Conservation (phyloP, 2,888 invertebrate species). For the Euclidia mi region DNA sequence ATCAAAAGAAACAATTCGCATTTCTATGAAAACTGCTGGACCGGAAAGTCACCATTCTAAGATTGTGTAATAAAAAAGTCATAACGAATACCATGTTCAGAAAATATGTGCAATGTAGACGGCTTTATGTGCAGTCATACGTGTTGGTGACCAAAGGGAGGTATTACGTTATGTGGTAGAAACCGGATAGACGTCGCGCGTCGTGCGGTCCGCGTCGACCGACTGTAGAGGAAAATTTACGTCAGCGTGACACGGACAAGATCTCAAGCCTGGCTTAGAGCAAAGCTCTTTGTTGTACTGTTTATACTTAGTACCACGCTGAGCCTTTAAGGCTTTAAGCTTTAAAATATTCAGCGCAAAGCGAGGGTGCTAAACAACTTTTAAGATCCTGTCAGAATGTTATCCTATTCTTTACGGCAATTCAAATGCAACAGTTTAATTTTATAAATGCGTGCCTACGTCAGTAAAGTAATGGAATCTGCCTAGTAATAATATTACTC, state of each 20-base stretch:
- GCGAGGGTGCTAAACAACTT: conserved; percentile 10
- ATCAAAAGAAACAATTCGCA: neutral
- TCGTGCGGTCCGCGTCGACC: conserved; percentile 8
- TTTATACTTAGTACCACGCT: conserved; percentile 31
- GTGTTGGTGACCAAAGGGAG: conserved; percentile 30
- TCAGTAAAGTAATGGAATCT: conserved; percentile 6
- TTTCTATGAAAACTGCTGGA: too few species aligned
- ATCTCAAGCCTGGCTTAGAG: conserved; percentile 32
- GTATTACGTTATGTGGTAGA: conserved; percentile 31
- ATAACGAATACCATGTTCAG: conserved; percentile 12
- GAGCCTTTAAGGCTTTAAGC: conserved; percentile 6
- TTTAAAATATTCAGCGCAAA: conserved; percentile 2
- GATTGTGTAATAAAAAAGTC: neutral
- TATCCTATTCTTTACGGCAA: conserved; percentile 3
- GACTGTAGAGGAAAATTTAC: conserved; percentile 39
- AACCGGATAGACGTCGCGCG: conserved; percentile 23
- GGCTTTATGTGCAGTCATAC: conserved; percentile 33
- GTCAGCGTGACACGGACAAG: conserved; percentile 21
- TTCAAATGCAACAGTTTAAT: conserved; percentile 3
- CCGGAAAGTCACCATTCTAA: conserved; percentile 2
- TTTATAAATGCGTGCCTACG: neutral
- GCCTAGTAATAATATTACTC: too few species aligned
- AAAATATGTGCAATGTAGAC: conserved; percentile 27
- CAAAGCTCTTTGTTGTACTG: conserved; percentile 48
- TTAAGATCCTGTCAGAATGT: conserved; percentile 1